phyloP scores from a whole-genome alignment of 2,888 invertebrate genomes.

The Erebia epiphron region DNA sequence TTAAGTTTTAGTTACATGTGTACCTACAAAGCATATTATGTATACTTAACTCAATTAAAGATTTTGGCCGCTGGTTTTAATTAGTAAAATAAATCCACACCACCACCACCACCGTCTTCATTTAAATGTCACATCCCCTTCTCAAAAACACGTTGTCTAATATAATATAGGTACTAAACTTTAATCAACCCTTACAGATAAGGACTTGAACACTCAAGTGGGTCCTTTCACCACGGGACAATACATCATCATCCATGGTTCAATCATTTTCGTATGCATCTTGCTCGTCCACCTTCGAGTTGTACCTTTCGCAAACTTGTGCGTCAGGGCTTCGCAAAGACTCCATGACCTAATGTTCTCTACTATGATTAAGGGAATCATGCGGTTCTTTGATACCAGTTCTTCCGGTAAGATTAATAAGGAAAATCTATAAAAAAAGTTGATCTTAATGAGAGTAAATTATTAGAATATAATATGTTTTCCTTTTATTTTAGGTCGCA shows the following conservation, averaged over 20 bases:
- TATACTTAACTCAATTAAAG: too few relatives aligned
- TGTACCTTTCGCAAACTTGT: slow-evolving; percentile 84
- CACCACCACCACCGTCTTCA: too few relatives aligned
- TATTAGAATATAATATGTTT: neutral
- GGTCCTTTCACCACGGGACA: slow-evolving; percentile 69
- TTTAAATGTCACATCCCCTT: too few relatives aligned
- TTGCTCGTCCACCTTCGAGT: slow-evolving; percentile 84
- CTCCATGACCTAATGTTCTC: slow-evolving; percentile 89
- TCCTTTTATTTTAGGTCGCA: slow-evolving; percentile 79
- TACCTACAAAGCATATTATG: too few relatives aligned
- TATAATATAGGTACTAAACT: neutral
- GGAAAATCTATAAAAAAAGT: too few relatives aligned
- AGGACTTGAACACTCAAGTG: slow-evolving; percentile 63
- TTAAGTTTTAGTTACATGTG: too few relatives aligned
- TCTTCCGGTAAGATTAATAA: slow-evolving; percentile 80
- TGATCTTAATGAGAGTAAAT: too few relatives aligned
- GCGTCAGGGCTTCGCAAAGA: slow-evolving; percentile 85
- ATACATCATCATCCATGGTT: slow-evolving; percentile 85
- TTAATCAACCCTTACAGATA: slow-evolving; percentile 61
- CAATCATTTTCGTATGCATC: slow-evolving; percentile 77
- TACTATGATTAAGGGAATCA: slow-evolving; percentile 73
- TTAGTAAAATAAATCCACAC: too few relatives aligned
- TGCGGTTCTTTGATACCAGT: slow-evolving; percentile 92
- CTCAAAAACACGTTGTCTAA: neutral
- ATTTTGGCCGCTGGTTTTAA: too few relatives aligned